Conservation (phyloP, 2,113 vertebrate species). For the Ictalurus punctatus region DNA sequence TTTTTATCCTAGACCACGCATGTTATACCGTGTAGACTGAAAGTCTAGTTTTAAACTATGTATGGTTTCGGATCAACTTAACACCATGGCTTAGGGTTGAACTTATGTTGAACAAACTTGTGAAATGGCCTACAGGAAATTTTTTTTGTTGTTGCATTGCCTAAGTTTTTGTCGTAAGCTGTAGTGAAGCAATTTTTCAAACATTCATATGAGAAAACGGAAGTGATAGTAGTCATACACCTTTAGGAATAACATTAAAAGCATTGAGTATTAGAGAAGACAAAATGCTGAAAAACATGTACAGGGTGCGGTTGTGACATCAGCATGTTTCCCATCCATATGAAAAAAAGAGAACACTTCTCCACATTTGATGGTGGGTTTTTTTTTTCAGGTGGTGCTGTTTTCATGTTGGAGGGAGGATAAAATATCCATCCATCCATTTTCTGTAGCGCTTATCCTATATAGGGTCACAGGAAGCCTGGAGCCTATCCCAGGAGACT, state of each 20-base stretch:
- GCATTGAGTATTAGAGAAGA: neutral
- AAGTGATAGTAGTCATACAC: neutral
- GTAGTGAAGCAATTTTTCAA: neutral
- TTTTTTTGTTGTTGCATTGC: neutral
- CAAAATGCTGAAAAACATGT: neutral
- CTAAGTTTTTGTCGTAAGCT: neutral
- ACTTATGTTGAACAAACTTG: neutral
- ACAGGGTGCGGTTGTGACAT: neutral
- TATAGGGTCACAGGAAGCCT: no score
- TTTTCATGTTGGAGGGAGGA: neutral
- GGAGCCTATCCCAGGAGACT: no score
- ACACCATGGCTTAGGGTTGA: neutral
- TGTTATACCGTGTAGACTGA: neutral
- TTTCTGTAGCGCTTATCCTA: no score
- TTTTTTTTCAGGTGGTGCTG: neutral
- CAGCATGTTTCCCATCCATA: neutral
- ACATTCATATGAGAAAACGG: neutral
- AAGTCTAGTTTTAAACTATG: neutral
- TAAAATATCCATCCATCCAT: neutral
- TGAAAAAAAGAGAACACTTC: neutral
- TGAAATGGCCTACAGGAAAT: no score
- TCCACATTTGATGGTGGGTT: neutral
- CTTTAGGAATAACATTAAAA: neutral
- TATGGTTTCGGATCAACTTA: neutral
- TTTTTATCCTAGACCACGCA: no score